Evolutionary conservation across 37 sponge, comb jelly and placozoan species (phyloP).

Genomic region (Diacarnus erythraeanus): DNA sequence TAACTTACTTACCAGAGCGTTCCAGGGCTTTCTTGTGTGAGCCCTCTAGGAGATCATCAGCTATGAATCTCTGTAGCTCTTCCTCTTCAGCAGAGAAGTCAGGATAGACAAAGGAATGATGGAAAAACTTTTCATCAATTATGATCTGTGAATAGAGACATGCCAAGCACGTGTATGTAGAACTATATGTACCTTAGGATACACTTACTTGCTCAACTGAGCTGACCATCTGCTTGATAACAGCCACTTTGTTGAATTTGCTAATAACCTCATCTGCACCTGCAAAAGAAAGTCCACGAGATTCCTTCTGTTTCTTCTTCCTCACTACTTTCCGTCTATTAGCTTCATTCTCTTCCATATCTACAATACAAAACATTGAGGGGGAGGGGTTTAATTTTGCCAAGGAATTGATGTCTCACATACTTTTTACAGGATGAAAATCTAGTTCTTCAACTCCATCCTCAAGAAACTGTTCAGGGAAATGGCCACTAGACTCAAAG

Average conservation of each 20-base stretch:
- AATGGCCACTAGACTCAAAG: neutral
- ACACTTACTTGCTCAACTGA: constrained; percentile 26
- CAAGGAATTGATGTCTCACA: too few relatives aligned
- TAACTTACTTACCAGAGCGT: constrained; percentile 34
- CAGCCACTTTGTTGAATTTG: constrained; percentile 45
- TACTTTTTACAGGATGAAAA: neutral
- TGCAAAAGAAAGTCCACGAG: constrained; percentile 35
- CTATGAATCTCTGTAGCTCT: constrained; percentile 61
- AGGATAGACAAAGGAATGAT: constrained; percentile 76
- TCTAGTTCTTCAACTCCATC: neutral
- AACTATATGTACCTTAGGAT: neutral
- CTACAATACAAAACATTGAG: neutral
- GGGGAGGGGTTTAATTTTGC: too few relatives aligned
- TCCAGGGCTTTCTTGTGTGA: constrained; percentile 75
- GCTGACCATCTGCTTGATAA: constrained; percentile 28
- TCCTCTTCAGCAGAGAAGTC: constrained; percentile 44
- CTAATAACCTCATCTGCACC: constrained; percentile 46
- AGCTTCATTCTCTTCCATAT: constrained; percentile 13
- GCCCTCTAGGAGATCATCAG: constrained; percentile 55
- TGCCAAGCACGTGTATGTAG: neutral
- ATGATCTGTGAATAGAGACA: neutral
- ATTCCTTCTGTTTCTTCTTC: constrained; percentile 2
- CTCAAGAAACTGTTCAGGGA: neutral
- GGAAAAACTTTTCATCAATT: constrained; percentile 76
- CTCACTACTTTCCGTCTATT: constrained; percentile 4